phyloP scores from a whole-genome alignment of 2,113 vertebrate species.

The Scalopus aquaticus region DNA sequence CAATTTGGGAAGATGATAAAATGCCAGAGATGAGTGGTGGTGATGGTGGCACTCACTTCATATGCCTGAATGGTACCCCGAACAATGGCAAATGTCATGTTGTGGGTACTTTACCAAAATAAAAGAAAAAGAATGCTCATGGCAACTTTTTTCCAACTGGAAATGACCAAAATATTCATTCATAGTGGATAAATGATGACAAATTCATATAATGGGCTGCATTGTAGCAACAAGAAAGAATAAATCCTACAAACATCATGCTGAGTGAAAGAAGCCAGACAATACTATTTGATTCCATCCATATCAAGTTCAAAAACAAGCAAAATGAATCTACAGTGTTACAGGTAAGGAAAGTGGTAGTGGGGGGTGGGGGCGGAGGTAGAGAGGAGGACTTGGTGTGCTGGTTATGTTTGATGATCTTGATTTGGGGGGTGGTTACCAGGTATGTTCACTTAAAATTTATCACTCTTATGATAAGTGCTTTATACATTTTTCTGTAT shows the following conservation, averaged over 20 bases:
- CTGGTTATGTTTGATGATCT: neutral
- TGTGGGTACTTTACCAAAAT: neutral
- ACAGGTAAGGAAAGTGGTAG: neutral
- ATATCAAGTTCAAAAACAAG: neutral
- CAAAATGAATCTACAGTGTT: neutral
- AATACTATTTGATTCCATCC: neutral
- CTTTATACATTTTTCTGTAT: neutral
- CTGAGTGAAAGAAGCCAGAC: neutral
- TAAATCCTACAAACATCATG: neutral
- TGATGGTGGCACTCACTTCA: neutral
- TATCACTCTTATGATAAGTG: neutral
- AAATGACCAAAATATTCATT: constrained; percentile 17
- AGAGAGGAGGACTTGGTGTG: neutral
- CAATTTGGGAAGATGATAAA: neutral
- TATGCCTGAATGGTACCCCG: neutral
- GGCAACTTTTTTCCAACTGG: neutral
- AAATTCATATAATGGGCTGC: neutral
- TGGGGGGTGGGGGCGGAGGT: neutral
- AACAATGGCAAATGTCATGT: neutral
- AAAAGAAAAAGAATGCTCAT: neutral
- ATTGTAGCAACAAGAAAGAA: neutral
- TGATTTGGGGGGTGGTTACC: neutral
- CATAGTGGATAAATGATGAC: neutral
- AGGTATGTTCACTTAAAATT: neutral
- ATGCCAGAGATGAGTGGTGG: neutral